Evolutionary conservation across 2,113 vertebrate genomes (phyloP), one percentile per base, ranked within the genome.

Genomic region (Psilopsiagon aurifrons): DNA sequence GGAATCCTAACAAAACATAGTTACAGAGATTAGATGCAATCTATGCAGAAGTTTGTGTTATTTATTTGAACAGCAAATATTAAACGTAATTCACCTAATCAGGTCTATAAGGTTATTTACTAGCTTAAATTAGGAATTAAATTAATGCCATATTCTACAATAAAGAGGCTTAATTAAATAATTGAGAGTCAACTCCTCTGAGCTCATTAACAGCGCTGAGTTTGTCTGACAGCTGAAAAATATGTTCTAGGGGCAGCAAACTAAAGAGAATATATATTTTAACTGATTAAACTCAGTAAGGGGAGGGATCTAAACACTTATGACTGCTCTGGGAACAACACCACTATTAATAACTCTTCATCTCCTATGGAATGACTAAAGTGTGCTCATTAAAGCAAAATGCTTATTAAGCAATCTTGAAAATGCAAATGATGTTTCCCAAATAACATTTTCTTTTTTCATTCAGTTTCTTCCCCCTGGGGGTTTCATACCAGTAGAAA

Each of bases 161-260:
- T 62, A 96, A 77, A 90, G 73, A 83, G 24, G 54, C 44, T 60
- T 95, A 92, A 96, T 96, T 94, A 91, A 96, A 94, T 94, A 80
- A 91, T 79, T 60, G 88, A 83, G 47, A 88, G 9, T 62, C 82
- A 88, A 52, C 27, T 46, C 29, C 71, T 94, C 81, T 59, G 17
- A 92, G 81, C 37, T 94, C 74, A 92, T 78, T 96, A 91, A 93
- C 15, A 90, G 54, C 37, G 66, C 8, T 82, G 55, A 39, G 23
- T 51, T 73, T 75, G 33, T 68, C 46, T 62, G 64, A 86, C 73
- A 90, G 75, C 6, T 63, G 25, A 92, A 85, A 95, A 88, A 80
- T 55, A 47, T 39, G 33, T 57, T 83, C 66, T 28, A 13, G 49
- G 64, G 59, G 13, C n/a, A 94, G 20, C 8, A 90, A 94, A 66